Conservation (phyloP, 2,888 invertebrate genomes). For the Halictus ligatus region DNA sequence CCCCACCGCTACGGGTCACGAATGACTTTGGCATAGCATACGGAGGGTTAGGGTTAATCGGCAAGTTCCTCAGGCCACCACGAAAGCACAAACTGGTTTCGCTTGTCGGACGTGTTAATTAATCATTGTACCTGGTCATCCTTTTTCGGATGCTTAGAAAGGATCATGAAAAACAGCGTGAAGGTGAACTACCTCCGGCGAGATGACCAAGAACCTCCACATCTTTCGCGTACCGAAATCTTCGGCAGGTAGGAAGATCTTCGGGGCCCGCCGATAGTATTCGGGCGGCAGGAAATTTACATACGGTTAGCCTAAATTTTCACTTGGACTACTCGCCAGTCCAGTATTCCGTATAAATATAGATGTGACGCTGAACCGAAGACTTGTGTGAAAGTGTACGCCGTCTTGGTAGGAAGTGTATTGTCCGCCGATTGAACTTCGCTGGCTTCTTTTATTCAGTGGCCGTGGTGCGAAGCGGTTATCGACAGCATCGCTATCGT, state of each 20-base stretch:
- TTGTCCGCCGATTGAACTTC: slow-evolving; percentile 44
- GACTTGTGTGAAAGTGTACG: slow-evolving; percentile 82
- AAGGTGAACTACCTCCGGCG: background rate
- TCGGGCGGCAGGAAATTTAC: slow-evolving; percentile 72
- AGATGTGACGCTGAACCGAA: slow-evolving; percentile 79
- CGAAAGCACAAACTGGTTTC: background rate
- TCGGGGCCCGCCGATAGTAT: slow-evolving; percentile 14
- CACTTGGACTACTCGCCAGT: slow-evolving; percentile 74
- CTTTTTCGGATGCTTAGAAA: background rate
- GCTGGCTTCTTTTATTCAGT: slow-evolving; percentile 41
- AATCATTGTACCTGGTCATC: background rate
- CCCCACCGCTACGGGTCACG: too few species aligned
- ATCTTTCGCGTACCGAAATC: slow-evolving; percentile 39
- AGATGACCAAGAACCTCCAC: slow-evolving; percentile 15
- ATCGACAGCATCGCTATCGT: slow-evolving; percentile 10
- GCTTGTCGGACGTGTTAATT: background rate
- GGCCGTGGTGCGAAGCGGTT: slow-evolving; percentile 15
- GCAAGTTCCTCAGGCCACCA: background rate
- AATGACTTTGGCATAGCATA: too few species aligned
- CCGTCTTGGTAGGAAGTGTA: slow-evolving; percentile 66
- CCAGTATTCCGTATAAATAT: slow-evolving; percentile 83
- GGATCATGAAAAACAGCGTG: slow-evolving; percentile 16
- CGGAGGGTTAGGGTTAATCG: background rate
- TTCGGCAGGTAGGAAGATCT: background rate
- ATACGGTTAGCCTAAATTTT: slow-evolving; percentile 81